A percentile compares a stretch with the other conserved stretches of the same genome.
phyloP scores from a whole-genome alignment of 2,888 invertebrate genomes.

The Corbicula japonica region DNA sequence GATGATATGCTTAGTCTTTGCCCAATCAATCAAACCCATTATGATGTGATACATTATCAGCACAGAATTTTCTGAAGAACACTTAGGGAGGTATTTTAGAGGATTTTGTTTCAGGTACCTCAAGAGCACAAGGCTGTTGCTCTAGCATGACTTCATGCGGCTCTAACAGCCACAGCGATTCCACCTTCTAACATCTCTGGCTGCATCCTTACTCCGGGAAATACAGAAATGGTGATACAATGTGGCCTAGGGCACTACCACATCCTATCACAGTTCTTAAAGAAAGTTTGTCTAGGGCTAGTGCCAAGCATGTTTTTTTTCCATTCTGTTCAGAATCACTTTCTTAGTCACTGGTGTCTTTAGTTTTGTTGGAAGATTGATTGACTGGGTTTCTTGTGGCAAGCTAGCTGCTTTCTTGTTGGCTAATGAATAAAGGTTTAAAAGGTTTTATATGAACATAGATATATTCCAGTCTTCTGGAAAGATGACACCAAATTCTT shows the following conservation, averaged over 20 bases:
- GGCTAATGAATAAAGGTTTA: too few relatives aligned
- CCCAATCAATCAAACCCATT: constrained; percentile 56
- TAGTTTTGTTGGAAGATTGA: too few relatives aligned
- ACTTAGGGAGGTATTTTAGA: constrained; percentile 27
- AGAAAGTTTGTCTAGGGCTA: constrained; percentile 15
- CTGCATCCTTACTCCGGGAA: constrained; percentile 37
- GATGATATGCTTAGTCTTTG: constrained; percentile 54
- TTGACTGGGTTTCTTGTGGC: too few relatives aligned
- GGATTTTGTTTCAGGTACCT: constrained; percentile 25
- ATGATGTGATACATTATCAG: constrained; percentile 34
- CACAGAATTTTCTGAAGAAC: constrained; percentile 7
- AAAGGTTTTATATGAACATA: too few relatives aligned
- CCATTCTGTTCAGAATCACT: too few relatives aligned
- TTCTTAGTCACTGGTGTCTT: too few relatives aligned
- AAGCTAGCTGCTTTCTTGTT: too few relatives aligned
- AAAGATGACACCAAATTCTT: too few relatives aligned
- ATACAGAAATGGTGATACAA: constrained; percentile 55
- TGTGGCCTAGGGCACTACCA: constrained; percentile 50
- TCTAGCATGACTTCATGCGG: constrained; percentile 35
- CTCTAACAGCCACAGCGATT: constrained; percentile 33
- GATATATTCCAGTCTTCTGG: too few relatives aligned
- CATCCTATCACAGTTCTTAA: constrained; percentile 46
- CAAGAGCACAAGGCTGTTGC: constrained; percentile 43
- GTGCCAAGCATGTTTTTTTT: too few relatives aligned
- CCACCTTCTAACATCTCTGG: constrained; percentile 34